Conservation (phyloP, 2,888 invertebrate species). For the Odontomyia ornata region DNA sequence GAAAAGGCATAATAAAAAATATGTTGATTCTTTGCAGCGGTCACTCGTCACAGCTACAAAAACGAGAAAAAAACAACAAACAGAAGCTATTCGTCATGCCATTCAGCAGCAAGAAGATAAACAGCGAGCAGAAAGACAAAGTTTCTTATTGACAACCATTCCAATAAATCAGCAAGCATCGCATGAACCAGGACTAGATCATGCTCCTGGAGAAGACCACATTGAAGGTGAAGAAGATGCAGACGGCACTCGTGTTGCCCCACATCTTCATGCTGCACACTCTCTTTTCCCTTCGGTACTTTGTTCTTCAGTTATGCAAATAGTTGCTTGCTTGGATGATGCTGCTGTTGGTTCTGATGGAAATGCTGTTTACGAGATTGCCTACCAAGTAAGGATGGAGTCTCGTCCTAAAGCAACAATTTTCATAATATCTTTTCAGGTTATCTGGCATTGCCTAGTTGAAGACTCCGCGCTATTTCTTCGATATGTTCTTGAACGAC, state of each 20-base stretch:
- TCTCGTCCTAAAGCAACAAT: neutral
- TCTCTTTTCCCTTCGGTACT: conserved; percentile 96
- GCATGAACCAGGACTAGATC: conserved; percentile 91
- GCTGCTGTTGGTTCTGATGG: conserved; percentile 94
- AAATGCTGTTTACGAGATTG: conserved; percentile 95
- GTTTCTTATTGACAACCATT: conserved; percentile 94
- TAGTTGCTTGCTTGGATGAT: conserved; percentile 94
- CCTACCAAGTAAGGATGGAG: conserved; percentile 81
- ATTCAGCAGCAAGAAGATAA: conserved; percentile 96
- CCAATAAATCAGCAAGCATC: conserved; percentile 95
- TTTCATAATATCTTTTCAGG: conserved; percentile 67
- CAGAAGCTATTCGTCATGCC: conserved; percentile 95
- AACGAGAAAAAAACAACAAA: conserved; percentile 98
- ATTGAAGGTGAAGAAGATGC: conserved; percentile 81
- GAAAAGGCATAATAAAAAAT: too few relatives aligned
- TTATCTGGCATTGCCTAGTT: conserved; percentile 97
- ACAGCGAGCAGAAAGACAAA: conserved; percentile 92
- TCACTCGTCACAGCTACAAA: conserved; percentile 98
- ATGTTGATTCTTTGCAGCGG: too few relatives aligned
- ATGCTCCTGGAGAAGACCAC: conserved; percentile 83
- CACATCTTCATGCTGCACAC: conserved; percentile 90
- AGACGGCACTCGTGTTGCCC: conserved; percentile 76
- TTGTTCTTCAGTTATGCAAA: conserved; percentile 94
- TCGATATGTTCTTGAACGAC: conserved; percentile 91
- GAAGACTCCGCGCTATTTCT: conserved; percentile 97